Evolutionary conservation across 2,113 vertebrate species (phyloP).

Genomic region (Phalacrocorax carbo): DNA sequence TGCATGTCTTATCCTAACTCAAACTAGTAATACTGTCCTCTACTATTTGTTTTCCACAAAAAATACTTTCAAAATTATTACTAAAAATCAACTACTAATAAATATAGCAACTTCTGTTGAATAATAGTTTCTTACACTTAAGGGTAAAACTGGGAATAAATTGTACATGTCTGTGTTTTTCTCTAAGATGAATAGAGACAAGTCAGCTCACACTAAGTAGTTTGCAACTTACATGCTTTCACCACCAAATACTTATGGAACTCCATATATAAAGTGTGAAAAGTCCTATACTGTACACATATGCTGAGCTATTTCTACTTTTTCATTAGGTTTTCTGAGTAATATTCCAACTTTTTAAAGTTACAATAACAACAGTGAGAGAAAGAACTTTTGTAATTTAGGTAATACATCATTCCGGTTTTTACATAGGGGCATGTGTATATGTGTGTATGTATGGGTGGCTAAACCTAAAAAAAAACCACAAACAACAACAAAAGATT

Average conservation of each 20-base stretch:
- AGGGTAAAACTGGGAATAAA: background rate
- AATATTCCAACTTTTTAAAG: background rate
- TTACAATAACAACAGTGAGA: background rate
- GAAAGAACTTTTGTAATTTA: background rate
- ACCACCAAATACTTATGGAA: background rate
- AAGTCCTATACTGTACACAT: background rate
- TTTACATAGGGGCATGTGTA: accelerated
- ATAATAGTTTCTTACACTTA: background rate
- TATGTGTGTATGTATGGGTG: background rate
- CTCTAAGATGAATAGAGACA: background rate
- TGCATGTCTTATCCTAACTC: background rate
- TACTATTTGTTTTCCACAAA: background rate
- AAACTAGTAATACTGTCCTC: background rate
- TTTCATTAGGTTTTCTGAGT: background rate
- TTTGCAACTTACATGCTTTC: background rate
- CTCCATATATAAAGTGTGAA: background rate
- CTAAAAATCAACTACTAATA: background rate
- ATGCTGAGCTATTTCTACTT: background rate
- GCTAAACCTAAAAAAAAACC: background rate
- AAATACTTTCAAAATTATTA: background rate
- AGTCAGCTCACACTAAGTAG: background rate
- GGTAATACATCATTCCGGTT: background rate
- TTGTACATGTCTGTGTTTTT: background rate
- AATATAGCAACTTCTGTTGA: background rate
- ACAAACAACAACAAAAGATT: background rate